Base-by-base conservation (phyloP, 2,888 invertebrate genomes). In the Germaria angustata region DNA sequence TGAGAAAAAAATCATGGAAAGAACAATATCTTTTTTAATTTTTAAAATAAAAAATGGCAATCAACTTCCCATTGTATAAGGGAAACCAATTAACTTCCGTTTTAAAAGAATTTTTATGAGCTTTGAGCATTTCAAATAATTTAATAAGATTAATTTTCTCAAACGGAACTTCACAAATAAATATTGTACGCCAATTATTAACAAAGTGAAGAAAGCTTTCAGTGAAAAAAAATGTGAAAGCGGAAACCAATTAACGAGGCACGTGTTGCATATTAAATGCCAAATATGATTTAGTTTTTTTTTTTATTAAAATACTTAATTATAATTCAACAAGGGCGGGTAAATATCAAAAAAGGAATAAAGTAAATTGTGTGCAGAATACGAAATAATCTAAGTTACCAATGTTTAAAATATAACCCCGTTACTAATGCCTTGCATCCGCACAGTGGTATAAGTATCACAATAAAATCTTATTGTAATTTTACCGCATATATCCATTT, bases 161-260 rank as follows among this genome's bases (percentile, higher is more conserved):
- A 36, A 57, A 11, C 59, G 7, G 4, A 20, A 28, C 46, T 57
- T 11, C 17, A 15, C 13, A 59, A 24, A 28, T 28, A 36, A 9
- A 34, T 32, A 17, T 46, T 57, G 57, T 57, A 34, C 36, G 44
- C 22, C 46, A 71, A 46, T 71, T 46, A 69, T 55, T 69, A 17
- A 71, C 15, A 57, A 71, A 71, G 24, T 44, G 11, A 57, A 46
- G 6, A 6, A 22, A 2, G 24, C 9, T 34, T 11, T 8, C 9
- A 15, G 6, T 20, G 8, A 41, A 15, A 2, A n/a, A 32, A 24
- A n/a, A n/a, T 6, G 3, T n/a, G n/a, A 22, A n/a, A 9, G 41
- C 15, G 20, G 46, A n/a, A n/a, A n/a, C 46, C 17, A 46, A 20
- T 46, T 15, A 17, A 17, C n/a, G 15, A 9, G 17, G 5, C 13